Conservation (phyloP, 2,113 vertebrate species). For the Vireo altiloquus region DNA sequence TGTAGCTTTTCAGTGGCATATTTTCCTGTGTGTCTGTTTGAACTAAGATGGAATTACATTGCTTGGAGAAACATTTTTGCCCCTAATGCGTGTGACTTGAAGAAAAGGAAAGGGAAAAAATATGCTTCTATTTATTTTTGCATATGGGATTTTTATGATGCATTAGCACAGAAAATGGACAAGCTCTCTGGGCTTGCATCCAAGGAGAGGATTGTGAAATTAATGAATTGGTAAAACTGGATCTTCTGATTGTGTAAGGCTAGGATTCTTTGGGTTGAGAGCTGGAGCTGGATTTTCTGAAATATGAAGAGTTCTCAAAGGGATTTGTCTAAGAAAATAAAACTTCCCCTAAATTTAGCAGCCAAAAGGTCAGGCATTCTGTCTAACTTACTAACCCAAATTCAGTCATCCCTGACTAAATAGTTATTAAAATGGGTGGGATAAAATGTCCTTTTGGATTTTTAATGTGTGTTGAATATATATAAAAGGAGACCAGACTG, state of each 20-base stretch:
- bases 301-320: neutral
- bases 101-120: neutral
- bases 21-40: neutral
- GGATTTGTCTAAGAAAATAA: neutral
- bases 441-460: neutral
- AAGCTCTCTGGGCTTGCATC: neutral
- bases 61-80: slow-evolving; percentile 12
- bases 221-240: neutral
- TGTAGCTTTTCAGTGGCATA: neutral
- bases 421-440: neutral
- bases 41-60: neutral
- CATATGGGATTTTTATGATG: neutral
- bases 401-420: neutral
- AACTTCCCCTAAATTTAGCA: neutral
- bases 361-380: neutral
- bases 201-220: neutral
- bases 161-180: neutral
- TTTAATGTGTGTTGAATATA: neutral
- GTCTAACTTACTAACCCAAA: neutral
- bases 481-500: neutral
- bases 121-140: neutral
- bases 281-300: neutral
- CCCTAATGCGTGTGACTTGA: neutral
- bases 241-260: neutral
- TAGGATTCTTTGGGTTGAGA: neutral